phyloP scores from a whole-genome alignment of 1,140 invertebrate species.

The Antheraea pernyi region DNA sequence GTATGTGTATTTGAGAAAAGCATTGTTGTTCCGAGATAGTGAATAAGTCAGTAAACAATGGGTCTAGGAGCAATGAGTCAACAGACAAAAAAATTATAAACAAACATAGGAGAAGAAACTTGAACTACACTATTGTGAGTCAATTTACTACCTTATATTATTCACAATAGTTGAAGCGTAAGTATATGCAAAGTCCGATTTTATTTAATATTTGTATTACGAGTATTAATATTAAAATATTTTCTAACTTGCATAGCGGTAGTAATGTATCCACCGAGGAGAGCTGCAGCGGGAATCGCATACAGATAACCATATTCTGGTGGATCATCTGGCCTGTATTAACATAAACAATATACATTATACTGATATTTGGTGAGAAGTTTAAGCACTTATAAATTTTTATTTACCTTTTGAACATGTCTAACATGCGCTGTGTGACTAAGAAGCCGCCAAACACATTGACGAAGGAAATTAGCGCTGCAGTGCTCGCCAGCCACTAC shows the following conservation, averaged over 20 bases:
- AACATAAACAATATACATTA: constrained; percentile 8
- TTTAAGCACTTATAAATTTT: neutral
- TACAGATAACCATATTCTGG: constrained; percentile 93
- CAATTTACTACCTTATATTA: no score
- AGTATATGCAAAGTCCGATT: no score
- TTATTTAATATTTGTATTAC: neutral
- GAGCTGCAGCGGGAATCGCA: constrained; percentile 86
- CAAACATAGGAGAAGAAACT: no score
- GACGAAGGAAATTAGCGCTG: constrained; percentile 93
- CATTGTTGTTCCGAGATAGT: no score
- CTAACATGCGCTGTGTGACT: constrained; percentile 94
- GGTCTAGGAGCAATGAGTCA: no score
- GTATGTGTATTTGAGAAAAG: no score
- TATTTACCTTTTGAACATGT: constrained; percentile 92
- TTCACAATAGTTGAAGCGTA: no score
- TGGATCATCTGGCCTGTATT: constrained; percentile 85
- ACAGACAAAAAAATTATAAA: no score
- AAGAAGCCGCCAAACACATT: constrained; percentile 96
- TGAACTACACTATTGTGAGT: no score
- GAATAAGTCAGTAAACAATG: no score
- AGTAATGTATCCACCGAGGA: constrained; percentile 88
- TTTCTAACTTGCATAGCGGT: constrained; percentile 79
- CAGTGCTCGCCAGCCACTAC: constrained; percentile 86
- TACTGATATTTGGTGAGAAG: neutral
- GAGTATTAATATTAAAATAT: neutral